These are phyloP conservation scores for Dascillus cervinus DNA, from an alignment of 2,888 invertebrate species.

Conservation along the genomic window DNA sequence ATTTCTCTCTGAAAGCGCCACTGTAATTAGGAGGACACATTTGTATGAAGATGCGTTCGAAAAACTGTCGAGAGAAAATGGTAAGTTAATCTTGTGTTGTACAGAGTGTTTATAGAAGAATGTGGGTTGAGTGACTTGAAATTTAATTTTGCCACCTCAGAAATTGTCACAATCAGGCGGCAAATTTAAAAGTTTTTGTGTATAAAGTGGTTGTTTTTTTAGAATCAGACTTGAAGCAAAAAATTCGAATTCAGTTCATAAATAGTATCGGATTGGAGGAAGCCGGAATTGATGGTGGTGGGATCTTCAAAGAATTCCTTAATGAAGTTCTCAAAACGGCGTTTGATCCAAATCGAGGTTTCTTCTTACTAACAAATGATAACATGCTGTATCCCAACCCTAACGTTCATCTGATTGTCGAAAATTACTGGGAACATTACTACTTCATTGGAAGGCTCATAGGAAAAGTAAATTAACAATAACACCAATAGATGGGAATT, in stretches of 20 bases:
- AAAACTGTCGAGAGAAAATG: slow-evolving; percentile 82
- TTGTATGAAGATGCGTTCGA: slow-evolving; percentile 99
- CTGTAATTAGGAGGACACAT: slow-evolving; percentile 79
- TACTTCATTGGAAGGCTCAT: slow-evolving; percentile 90
- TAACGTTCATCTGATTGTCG: slow-evolving; percentile 75
- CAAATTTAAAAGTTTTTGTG: too few relatives aligned
- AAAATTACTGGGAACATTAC: slow-evolving; percentile 83
- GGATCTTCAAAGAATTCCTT: slow-evolving; percentile 91
- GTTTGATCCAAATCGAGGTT: slow-evolving; percentile 93
- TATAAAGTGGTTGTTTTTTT: slow-evolving; percentile 19
- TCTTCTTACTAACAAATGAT: slow-evolving; percentile 83
- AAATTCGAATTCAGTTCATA: slow-evolving; percentile 81
- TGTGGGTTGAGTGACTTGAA: too few relatives aligned
- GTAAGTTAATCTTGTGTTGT: slow-evolving; percentile 43
- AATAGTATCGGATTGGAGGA: slow-evolving; percentile 89
- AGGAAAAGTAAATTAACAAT: slow-evolving; percentile 70
- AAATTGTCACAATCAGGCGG: too few relatives aligned
- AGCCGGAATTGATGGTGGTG: slow-evolving; percentile 96
- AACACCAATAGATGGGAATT: not conserved
- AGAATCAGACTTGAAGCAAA: slow-evolving; percentile 82
- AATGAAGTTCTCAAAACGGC: slow-evolving; percentile 89
- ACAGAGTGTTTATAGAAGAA: too few relatives aligned
- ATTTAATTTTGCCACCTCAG: too few relatives aligned
- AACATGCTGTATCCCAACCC: slow-evolving; percentile 96
- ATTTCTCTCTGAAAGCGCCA: slow-evolving; percentile 36